phyloP scores from a whole-genome alignment of 1,140 invertebrate species.

The Pachypsylla venusta region DNA sequence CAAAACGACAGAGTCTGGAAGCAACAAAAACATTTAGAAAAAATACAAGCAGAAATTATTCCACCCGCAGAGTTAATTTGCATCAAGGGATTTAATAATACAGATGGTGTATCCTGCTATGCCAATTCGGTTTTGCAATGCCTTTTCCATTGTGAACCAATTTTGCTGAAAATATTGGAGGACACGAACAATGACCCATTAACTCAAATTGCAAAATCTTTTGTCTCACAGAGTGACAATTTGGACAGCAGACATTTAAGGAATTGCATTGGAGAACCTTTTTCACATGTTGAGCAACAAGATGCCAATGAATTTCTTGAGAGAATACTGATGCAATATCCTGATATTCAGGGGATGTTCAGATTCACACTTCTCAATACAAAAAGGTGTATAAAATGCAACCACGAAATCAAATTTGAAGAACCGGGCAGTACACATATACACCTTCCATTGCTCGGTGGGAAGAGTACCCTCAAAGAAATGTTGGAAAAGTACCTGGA shows the following conservation, averaged over 20 bases:
- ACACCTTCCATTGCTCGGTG: neutral
- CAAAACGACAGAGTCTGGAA: conserved; percentile 7
- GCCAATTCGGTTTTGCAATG: conserved; percentile 20
- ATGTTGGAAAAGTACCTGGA: neutral
- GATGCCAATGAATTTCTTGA: neutral
- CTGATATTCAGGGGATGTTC: neutral
- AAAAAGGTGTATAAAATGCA: neutral
- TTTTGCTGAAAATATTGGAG: conserved; percentile 11
- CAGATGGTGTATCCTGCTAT: conserved; percentile 19
- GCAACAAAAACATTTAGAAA: neutral
- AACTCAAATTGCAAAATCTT: neutral
- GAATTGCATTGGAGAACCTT: neutral
- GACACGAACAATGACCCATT: neutral
- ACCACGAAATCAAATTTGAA: neutral
- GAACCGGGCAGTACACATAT: neutral
- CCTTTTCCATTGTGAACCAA: conserved; percentile 15
- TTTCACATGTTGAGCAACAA: neutral
- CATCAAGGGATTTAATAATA: conserved; percentile 16
- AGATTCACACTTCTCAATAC: neutral
- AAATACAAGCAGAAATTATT: neutral
- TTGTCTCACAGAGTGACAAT: neutral
- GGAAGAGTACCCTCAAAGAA: neutral
- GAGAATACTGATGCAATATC: neutral
- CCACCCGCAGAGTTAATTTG: neutral
- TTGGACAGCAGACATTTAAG: neutral